Evolutionary conservation across 2,888 invertebrate species (phyloP), one percentile per base, ranked within the genome.

Genomic region (Candidula unifasciata): DNA sequence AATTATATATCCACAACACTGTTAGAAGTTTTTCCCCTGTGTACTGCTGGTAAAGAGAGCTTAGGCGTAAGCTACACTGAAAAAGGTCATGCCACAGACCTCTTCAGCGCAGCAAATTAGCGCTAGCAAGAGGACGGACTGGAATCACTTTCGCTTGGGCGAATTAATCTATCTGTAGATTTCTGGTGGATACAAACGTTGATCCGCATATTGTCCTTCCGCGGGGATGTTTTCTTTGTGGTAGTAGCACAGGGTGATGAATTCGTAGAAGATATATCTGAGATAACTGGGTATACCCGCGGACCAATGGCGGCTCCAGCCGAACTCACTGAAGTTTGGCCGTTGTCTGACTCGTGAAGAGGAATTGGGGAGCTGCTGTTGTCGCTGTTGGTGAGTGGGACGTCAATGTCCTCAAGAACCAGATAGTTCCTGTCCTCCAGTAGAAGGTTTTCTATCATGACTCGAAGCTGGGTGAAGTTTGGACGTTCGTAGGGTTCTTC

Each of bases 371-470:
- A 84, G 84, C 90, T 89, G 85, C 91, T 91, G 85, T 88, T 90
- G 77, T 91, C 91, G 73, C 91, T 90, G 81, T 90, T 89, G 82
- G 89, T 90, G 78, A 92, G 87, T 8, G 92, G 91, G 33, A 91
- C 91, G 84, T 93, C 91, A 76, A 92, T 91, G 87, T 92, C 91
- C 84, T 92, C 92, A n/a, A 93, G 88, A 44, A 92, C 91, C 54
- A 93, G 89, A 86, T 93, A 93, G 87, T 93, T 89, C 35, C 90
- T 85, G 87, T 92, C 91, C 79, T 89, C 87, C 54, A 89, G 85
- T 86, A 93, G 89, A 69, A 93, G 89, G 27, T 90, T 88, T 87
- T 93, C 93, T 80, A 93, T 87, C 76, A 90, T 89, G n/a, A 89
- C 85, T 33, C 92, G 88, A 16, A 93, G 89, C 64, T 91, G 89